phyloP scores from a whole-genome alignment of 2,797 vertebrate genomes.

The Crax fasciolata region DNA sequence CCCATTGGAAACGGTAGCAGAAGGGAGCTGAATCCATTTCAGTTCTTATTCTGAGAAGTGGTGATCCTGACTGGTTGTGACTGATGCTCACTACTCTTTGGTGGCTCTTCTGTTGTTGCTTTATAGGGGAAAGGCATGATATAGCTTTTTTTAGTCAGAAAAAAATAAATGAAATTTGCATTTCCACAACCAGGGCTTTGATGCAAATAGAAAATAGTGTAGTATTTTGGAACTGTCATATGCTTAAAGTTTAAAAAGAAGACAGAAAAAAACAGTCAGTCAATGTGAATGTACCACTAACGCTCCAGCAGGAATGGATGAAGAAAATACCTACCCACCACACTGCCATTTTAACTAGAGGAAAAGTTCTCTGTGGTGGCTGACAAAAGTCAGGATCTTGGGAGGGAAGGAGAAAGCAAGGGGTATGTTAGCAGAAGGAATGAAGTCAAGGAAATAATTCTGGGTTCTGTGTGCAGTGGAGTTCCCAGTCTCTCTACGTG shows the following conservation, averaged over 20 bases:
- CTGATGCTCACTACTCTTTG: background rate
- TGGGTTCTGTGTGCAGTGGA: background rate
- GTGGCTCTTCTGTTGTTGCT: background rate
- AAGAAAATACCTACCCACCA: background rate
- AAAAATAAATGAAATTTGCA: background rate
- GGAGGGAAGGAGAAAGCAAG: background rate
- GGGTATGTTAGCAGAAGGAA: rapidly evolving
- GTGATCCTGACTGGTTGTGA: background rate
- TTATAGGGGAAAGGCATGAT: background rate
- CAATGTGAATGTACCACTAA: background rate
- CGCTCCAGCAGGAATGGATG: background rate
- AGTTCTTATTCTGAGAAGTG: background rate
- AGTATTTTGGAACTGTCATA: background rate
- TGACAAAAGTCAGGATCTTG: background rate
- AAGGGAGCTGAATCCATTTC: background rate
- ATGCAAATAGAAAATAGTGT: background rate
- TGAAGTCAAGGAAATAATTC: conserved; percentile 8
- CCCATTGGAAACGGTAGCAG: background rate
- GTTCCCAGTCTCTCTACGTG: background rate
- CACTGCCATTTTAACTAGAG: background rate
- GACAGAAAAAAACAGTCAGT: background rate
- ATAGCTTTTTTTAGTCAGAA: background rate
- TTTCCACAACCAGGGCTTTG: background rate
- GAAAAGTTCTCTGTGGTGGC: background rate
- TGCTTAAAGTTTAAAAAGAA: background rate